Evolutionary conservation across 2,888 invertebrate genomes (phyloP), one percentile per base, ranked within the genome.

Genomic region (Bombylius major): DNA sequence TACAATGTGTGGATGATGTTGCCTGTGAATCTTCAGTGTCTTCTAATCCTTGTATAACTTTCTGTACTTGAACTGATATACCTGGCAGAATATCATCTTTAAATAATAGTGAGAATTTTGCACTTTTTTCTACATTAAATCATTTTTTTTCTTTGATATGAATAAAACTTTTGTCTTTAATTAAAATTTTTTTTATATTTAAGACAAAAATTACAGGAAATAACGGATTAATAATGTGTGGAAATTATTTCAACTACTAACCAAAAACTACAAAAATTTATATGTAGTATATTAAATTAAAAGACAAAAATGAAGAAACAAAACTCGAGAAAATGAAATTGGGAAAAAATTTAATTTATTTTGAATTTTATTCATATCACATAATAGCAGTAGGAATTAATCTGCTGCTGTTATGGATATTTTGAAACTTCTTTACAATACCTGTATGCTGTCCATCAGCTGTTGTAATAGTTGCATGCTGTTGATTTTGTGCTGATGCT

Each of bases 401-500:
- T 23, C 23, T 23, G 23, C 23, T 23, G 23, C 2, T 23, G 3
- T 23, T 1, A 23, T 23, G 3, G 23, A 23, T 23, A 23, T 23
- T 23, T 23, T 23, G 23, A 23, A 23, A 23, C 23, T 23, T 23
- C 23, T 23, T 5, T 36, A 36, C 8, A 42, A 42, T 42, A 66
- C 65, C 66, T 49, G 65, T 50, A 57, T 65, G 65, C 60, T 70
- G 69, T 60, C 70, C 73, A 68, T 75, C 75, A 60, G 70, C 64
- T 57, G 71, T 69, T 50, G 72, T 70, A 61, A 72, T 67, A 59
- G 74, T 71, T 14, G 62, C 59, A 48, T 62, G 61, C 65, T 71
- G 80, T 64, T 75, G 82, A 65, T 71, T 80, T 64, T 75, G 82
- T 61, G 78, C 78, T 4, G 84, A 83, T 45, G 79, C 78, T 62